These are phyloP conservation scores for Balaenoptera acutorostrata DNA, from an alignment of 2,113 vertebrate genomes.

Conservation along the genomic window DNA sequence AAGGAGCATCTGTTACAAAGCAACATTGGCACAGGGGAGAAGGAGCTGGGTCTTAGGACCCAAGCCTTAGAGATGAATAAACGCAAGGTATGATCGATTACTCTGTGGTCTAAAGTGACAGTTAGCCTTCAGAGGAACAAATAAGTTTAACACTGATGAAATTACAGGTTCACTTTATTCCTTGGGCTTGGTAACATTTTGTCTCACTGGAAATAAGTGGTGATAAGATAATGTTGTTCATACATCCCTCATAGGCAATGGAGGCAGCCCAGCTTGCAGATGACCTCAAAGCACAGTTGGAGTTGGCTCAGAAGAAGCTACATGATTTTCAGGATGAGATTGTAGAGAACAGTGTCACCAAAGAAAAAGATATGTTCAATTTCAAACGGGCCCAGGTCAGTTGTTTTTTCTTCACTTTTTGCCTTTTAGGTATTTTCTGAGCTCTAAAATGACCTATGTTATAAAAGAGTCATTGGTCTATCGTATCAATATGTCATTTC, in stretches of 20 bases:
- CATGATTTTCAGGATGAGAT: slow-evolving; percentile 93
- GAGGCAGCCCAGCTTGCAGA: slow-evolving; percentile 93
- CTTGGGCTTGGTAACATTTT: not conserved
- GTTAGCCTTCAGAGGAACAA: not conserved
- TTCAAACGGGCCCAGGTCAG: slow-evolving; percentile 91
- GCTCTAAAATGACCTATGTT: not conserved
- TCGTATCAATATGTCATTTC: not conserved
- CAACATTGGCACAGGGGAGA: slow-evolving; percentile 94
- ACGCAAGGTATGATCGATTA: slow-evolving; percentile 85
- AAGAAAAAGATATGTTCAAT: slow-evolving; percentile 97
- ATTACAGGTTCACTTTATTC: not conserved
- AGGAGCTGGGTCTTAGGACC: slow-evolving; percentile 91
- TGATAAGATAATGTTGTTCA: not conserved
- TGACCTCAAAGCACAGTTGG: slow-evolving; percentile 90
- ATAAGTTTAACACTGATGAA: not conserved
- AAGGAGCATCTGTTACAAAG: slow-evolving; percentile 98
- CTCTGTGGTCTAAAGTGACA: not conserved
- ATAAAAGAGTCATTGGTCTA: not conserved
- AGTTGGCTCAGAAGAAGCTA: slow-evolving; percentile 92
- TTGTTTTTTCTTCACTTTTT: slow-evolving; percentile 12
- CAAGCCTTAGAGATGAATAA: slow-evolving; percentile 98
- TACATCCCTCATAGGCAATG: slow-evolving; percentile 83
- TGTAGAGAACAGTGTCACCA: slow-evolving; percentile 94
- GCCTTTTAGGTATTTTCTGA: not conserved
- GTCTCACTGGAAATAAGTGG: not conserved